Percentiles rank a stretch among this genome's conserved stretches.
Evolutionary conservation across 2,797 vertebrate species (phyloP).

Genomic region (Notolabrus celidotus): DNA sequence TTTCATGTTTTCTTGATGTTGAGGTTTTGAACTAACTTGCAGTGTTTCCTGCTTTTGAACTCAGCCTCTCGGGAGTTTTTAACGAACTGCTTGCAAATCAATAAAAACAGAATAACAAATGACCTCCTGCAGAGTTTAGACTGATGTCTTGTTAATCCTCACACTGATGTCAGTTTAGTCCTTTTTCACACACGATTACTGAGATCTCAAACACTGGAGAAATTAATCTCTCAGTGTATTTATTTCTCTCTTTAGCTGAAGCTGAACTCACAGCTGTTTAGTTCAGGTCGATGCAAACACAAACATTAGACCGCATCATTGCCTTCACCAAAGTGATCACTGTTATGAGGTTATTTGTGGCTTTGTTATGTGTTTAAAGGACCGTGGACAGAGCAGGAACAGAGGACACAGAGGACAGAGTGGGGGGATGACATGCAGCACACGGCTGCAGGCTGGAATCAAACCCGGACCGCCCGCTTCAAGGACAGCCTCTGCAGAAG

Average conservation of each 20-base stretch:
- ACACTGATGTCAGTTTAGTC: background rate
- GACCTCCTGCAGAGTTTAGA: background rate
- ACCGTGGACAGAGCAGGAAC: no score
- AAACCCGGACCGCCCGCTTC: no score
- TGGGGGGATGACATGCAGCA: no score
- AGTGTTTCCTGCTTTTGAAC: background rate
- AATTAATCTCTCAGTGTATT: background rate
- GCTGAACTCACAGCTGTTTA: no score
- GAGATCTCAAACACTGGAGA: background rate
- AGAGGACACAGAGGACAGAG: no score
- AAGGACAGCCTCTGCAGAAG: no score
- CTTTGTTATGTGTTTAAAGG: no score
- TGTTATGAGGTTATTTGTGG: background rate
- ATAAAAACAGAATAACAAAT: constrained; percentile 29
- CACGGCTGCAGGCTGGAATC: no score
- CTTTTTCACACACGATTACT: background rate
- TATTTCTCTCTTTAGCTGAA: background rate
- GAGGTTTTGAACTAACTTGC: background rate
- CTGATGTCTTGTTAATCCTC: constrained; percentile 19
- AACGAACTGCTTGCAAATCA: background rate
- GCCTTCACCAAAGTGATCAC: no score
- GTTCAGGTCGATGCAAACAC: no score
- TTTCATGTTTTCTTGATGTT: background rate
- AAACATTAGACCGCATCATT: no score
- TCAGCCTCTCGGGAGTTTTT: constrained; percentile 25